phyloP scores from a whole-genome alignment of 1,140 invertebrate species.

The Sinonovacula constricta region DNA sequence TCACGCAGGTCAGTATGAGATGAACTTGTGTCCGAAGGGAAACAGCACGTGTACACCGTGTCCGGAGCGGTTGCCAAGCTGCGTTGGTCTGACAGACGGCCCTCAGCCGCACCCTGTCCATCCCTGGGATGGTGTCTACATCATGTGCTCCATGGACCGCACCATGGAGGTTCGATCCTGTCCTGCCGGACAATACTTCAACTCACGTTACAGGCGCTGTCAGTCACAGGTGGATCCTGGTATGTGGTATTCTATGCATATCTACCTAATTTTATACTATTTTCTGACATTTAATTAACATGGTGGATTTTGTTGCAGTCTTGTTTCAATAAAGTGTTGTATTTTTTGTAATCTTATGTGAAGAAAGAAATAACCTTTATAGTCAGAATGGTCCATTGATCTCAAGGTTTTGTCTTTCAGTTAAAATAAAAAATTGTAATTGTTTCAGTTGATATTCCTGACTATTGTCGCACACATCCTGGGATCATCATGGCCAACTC shows the following conservation, averaged over 20 bases:
- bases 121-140: slow-evolving; percentile 32
- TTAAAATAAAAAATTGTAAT: not conserved
- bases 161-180: slow-evolving; percentile 50
- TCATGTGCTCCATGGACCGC: slow-evolving; percentile 50
- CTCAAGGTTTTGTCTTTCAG: not conserved
- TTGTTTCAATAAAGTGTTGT: not conserved
- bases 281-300: not conserved
- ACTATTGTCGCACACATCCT: slow-evolving; percentile 50
- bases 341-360: not conserved
- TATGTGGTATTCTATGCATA: no score
- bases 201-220: slow-evolving; percentile 35
- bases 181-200: slow-evolving; percentile 36
- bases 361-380: not conserved
- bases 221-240: slow-evolving; percentile 10
- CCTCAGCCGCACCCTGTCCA: slow-evolving; percentile 22
- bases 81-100: slow-evolving; percentile 49
- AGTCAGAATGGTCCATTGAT: not conserved
- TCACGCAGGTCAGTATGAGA: slow-evolving; percentile 54
- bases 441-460: slow-evolving; percentile 23
- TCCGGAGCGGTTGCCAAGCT: slow-evolving; percentile 51
- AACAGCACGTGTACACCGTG: slow-evolving; percentile 44
- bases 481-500: slow-evolving; percentile 33
- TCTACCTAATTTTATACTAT: not conserved
- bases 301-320: not conserved
- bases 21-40: slow-evolving; percentile 39